These are phyloP conservation scores for Leptatherina wallacei DNA, from an alignment of 2,797 vertebrate genomes.

Conservation along the genomic window DNA sequence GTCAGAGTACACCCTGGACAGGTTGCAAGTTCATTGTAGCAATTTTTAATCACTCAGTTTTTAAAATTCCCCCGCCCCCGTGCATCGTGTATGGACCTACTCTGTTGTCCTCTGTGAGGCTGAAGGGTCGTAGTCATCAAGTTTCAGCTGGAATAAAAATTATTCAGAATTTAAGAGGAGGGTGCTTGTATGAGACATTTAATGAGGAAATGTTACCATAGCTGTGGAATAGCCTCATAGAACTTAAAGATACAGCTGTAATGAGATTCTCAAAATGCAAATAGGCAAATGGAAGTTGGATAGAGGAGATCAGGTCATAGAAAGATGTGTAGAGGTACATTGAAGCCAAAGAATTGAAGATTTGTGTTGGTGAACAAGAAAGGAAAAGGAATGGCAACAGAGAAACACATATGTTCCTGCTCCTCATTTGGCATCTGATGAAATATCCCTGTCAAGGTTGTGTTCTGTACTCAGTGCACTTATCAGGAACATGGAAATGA, in stretches of 20 bases:
- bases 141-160: too few species aligned
- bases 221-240: background rate
- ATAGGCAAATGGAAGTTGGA: background rate
- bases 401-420: constrained; percentile 33
- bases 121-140: background rate
- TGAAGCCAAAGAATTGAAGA: background rate
- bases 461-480: constrained; percentile 55
- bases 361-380: background rate
- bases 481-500: constrained; percentile 59
- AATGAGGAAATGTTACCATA: background rate
- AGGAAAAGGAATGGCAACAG: constrained; percentile 8
- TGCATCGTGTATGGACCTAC: too few species aligned
- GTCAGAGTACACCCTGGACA: too few species aligned
- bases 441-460: constrained; percentile 56
- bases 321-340: background rate
- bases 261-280: background rate
- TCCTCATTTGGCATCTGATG: constrained; percentile 50
- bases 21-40: too few species aligned
- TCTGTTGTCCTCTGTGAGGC: too few species aligned
- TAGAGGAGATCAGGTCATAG: background rate
- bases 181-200: background rate
- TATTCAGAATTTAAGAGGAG: too few species aligned
- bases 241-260: background rate
- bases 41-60: too few species aligned
- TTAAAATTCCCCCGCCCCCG: too few species aligned